Conservation (phyloP, 1,140 invertebrate genomes). For the Physella acuta region DNA sequence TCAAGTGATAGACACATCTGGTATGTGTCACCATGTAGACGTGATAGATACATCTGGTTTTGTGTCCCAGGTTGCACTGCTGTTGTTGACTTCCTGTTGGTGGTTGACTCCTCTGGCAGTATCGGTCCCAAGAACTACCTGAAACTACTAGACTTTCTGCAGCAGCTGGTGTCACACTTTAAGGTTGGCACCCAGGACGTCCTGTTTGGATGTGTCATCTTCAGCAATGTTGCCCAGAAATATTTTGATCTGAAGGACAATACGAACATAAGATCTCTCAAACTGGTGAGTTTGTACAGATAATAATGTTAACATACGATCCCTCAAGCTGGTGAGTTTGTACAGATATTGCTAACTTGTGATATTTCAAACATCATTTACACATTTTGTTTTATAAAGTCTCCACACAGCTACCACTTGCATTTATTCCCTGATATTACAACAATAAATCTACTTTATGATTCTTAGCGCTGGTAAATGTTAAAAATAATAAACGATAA, state of each 20-base stretch:
- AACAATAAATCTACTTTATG: no score
- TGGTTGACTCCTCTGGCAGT: slow-evolving; percentile 52
- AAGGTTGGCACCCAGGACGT: slow-evolving; percentile 38
- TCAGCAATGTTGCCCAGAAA: slow-evolving; percentile 37
- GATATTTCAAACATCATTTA: background rate
- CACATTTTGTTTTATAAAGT: no score
- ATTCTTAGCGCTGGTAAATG: no score
- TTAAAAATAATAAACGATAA: no score
- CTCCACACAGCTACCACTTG: no score
- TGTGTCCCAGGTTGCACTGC: slow-evolving; percentile 41
- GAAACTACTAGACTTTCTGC: slow-evolving; percentile 48
- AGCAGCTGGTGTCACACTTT: slow-evolving; percentile 40
- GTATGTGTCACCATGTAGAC: no score
- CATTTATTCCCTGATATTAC: no score
- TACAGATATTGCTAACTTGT: slow-evolving; percentile 27
- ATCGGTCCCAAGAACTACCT: slow-evolving; percentile 47
- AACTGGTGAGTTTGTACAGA: background rate
- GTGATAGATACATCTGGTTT: background rate
- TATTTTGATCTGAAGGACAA: slow-evolving; percentile 46
- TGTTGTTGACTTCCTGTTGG: slow-evolving; percentile 49
- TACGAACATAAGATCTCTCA: slow-evolving; percentile 1
- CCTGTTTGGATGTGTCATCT: slow-evolving; percentile 43
- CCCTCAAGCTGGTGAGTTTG: background rate
- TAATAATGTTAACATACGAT: slow-evolving; percentile 25
- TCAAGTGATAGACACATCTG: no score